Evolutionary conservation across 2,888 invertebrate genomes (phyloP).

Genomic region (Melanargia galathea): DNA sequence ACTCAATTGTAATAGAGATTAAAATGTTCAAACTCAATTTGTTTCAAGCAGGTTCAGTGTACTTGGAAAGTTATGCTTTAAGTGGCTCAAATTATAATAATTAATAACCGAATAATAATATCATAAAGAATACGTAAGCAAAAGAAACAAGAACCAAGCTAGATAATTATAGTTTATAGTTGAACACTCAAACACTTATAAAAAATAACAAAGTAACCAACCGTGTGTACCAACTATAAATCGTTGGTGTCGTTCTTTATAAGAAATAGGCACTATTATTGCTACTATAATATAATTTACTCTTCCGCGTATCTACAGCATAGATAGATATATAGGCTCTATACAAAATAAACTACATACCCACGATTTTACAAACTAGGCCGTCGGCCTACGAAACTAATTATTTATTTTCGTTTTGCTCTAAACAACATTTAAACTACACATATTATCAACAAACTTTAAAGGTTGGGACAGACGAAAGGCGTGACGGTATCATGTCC

Average conservation of each 20-base stretch:
- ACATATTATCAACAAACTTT: slow-evolving; percentile 59
- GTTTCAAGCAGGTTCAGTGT: background rate
- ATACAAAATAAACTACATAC: slow-evolving; percentile 76
- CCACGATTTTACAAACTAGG: slow-evolving; percentile 74
- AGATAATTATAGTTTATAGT: slow-evolving; percentile 29
- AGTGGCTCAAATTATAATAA: background rate
- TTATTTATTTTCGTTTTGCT: slow-evolving; percentile 53
- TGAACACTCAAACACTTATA: slow-evolving; percentile 75
- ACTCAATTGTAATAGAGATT: background rate
- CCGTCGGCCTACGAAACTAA: slow-evolving; percentile 67
- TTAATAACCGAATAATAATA: background rate
- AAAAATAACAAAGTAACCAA: slow-evolving; percentile 74
- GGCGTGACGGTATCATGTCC: no score
- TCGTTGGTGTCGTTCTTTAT: slow-evolving; percentile 68
- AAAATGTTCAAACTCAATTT: background rate
- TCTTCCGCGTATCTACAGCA: slow-evolving; percentile 75
- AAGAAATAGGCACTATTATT: slow-evolving; percentile 81
- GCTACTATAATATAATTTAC: slow-evolving; percentile 79
- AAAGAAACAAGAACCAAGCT: slow-evolving; percentile 42
- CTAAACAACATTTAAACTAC: slow-evolving; percentile 77
- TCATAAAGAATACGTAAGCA: slow-evolving; percentile 27
- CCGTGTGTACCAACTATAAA: slow-evolving; percentile 49
- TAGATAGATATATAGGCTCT: slow-evolving; percentile 58
- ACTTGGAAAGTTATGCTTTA: background rate
- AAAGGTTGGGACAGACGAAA: background rate